Evolutionary conservation across 2,888 invertebrate species (phyloP), one percentile per base, ranked within the genome.

Genomic region (Hypselothyrea guttata): DNA sequence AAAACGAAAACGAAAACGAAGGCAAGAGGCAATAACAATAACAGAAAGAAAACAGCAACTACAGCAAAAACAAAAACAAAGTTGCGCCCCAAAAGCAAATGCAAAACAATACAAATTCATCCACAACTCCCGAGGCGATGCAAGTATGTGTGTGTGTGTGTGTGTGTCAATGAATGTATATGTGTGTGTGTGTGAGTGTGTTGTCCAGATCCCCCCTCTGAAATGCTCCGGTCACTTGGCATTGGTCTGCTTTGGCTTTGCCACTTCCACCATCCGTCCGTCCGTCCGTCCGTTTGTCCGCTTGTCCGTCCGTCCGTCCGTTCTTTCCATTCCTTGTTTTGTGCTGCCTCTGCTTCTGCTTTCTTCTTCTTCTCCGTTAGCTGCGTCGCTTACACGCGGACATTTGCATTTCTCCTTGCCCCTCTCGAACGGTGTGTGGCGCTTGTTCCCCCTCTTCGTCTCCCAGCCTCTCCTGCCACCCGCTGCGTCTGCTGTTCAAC

Each of bases 91-190:
- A 84, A 82, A 84, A 81, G 84, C 82, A 81, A 79, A 84, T 81
- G 82, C 84, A 84, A 81, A 84, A 84, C 79, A 81, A 84, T 84
- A 79, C 84, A 77, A 81, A 81, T 81, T 81, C 84, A 81, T 81
- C 76, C 70, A 83, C 77, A 79, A 57, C 74, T 57, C 58, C 48
- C 58, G 53, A 22, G 16, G 22, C 22, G 22, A 4, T 22, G 22
- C 22, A 22, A 46, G 41, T 52, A 45, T 52, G 46, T 31, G 56
- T 30, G 33, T 53, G 52, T 60, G 53, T 22, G 15, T 44, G 42
- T 48, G 9, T 41, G 35, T 47, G 30, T 52, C 37, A 40, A 22
- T 35, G 15, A 31, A 37, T 38, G 38, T 55, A 45, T 48, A 54
- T 38, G 45, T 41, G 44, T 53, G 45, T 51, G 57, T 45, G 28